Percentiles rank a stretch among this genome's conserved stretches.
These are phyloP conservation scores for Menidia menidia DNA, from an alignment of 2,797 vertebrate genomes.

Conservation along the genomic window DNA sequence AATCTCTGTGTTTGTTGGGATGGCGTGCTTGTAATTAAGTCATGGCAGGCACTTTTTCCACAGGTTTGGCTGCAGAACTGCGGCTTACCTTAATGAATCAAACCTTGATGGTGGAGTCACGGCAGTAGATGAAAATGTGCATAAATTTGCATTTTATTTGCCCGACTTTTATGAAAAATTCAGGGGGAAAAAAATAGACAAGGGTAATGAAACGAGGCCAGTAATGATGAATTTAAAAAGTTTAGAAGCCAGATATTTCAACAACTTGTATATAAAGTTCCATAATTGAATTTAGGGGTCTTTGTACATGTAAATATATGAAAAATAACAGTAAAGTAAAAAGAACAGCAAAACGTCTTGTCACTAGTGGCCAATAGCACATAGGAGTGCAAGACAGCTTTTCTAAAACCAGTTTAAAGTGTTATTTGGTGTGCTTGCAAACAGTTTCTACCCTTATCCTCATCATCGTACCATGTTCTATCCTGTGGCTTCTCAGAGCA, in stretches of 20 bases:
- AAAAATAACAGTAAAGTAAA: too few species aligned
- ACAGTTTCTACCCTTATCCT: background rate
- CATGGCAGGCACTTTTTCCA: background rate
- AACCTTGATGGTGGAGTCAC: too few species aligned
- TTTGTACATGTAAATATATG: too few species aligned
- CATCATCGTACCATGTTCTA: background rate
- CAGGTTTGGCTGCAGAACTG: background rate
- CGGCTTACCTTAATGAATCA: background rate
- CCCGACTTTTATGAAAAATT: background rate
- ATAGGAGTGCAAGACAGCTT: too few species aligned
- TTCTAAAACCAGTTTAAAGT: too few species aligned
- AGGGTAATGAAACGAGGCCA: background rate
- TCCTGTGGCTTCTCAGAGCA: conserved; percentile 23
- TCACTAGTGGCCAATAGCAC: too few species aligned
- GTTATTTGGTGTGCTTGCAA: background rate
- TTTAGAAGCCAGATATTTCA: background rate
- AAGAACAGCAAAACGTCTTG: too few species aligned
- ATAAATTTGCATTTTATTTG: background rate
- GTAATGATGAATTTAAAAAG: background rate
- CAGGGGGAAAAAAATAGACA: too few species aligned
- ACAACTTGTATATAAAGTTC: background rate
- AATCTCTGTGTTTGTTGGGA: background rate
- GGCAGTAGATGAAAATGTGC: background rate
- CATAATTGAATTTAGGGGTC: too few species aligned
- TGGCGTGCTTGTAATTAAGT: background rate